Percentiles rank a stretch among this genome's conserved stretches.
phyloP scores from a whole-genome alignment of 2,113 vertebrate genomes.

The Gnathonemus echidnorhynchus region DNA sequence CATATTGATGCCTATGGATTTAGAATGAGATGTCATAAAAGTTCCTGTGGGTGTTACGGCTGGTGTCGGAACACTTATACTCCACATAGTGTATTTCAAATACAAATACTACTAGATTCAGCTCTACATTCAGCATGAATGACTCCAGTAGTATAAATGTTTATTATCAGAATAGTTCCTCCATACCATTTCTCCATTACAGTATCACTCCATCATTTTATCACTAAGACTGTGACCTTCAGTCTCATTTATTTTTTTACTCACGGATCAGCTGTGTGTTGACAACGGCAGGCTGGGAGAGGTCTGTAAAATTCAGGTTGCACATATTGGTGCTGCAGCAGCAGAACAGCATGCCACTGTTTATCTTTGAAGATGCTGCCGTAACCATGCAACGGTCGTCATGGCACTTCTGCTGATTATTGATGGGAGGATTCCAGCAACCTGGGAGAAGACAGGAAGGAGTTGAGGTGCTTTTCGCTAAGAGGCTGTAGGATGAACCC shows the following conservation, averaged over 20 bases:
- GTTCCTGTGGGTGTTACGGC: neutral
- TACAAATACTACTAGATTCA: neutral
- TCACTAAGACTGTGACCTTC: neutral
- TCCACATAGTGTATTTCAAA: neutral
- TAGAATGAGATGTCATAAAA: neutral
- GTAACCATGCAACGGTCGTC: slow-evolving; percentile 78
- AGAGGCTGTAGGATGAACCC: neutral
- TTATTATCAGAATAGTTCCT: neutral
- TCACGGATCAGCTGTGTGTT: slow-evolving; percentile 76
- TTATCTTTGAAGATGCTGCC: slow-evolving; percentile 65
- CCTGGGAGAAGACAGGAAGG: slow-evolving; percentile 55
- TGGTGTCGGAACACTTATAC: neutral
- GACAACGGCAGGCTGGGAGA: slow-evolving; percentile 65
- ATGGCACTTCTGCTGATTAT: slow-evolving; percentile 73
- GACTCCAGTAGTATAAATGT: neutral
- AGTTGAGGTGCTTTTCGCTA: neutral
- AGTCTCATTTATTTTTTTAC: slow-evolving; percentile 34
- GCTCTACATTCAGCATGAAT: neutral
- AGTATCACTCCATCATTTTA: neutral
- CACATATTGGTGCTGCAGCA: slow-evolving; percentile 86
- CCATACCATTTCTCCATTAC: neutral
- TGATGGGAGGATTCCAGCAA: slow-evolving; percentile 78
- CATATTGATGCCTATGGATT: neutral
- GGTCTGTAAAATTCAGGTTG: slow-evolving; percentile 85
- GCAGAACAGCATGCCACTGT: slow-evolving; percentile 81